Percentiles rank a stretch among this genome's conserved stretches.
These are phyloP conservation scores for Ephestia elutella DNA, from an alignment of 1,140 invertebrate species.

Conservation along the genomic window DNA sequence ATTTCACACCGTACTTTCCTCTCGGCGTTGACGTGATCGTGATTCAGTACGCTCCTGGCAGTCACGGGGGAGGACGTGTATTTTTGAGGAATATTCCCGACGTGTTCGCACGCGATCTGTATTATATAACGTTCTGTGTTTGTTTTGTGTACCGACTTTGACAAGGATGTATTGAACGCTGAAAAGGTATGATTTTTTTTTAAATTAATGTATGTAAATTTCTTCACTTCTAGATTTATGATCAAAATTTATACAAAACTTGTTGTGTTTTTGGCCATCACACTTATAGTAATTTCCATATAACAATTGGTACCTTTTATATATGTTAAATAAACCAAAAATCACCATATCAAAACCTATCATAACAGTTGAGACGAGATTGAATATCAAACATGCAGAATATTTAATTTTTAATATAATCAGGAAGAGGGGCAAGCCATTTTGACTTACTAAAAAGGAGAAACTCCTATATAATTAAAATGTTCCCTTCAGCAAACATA, in stretches of 20 bases:
- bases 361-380: too few species aligned
- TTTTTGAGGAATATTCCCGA: slow-evolving; percentile 16
- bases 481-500: background rate
- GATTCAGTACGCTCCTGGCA: slow-evolving; percentile 43
- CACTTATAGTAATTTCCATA: too few species aligned
- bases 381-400: too few species aligned
- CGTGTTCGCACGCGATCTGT: slow-evolving; percentile 47
- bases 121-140: slow-evolving; percentile 63
- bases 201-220: background rate
- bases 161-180: slow-evolving; percentile 17
- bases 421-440: background rate
- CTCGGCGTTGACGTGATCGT: slow-evolving; percentile 33
- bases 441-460: background rate
- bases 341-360: too few species aligned
- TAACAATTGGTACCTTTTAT: too few species aligned
- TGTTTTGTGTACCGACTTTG: slow-evolving; percentile 44
- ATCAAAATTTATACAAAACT: too few species aligned
- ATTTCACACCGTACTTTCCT: slow-evolving; percentile 52
- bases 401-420: background rate
- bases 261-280: too few species aligned
- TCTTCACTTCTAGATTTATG: too few species aligned
- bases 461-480: slow-evolving; percentile 8
- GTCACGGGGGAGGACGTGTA: slow-evolving; percentile 31
- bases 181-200: slow-evolving; percentile 13
- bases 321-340: too few species aligned